Percentiles rank a stretch among this genome's conserved stretches.
Evolutionary conservation across 1,140 invertebrate genomes (phyloP).

Genomic region (Drosophila sturtevanti): DNA sequence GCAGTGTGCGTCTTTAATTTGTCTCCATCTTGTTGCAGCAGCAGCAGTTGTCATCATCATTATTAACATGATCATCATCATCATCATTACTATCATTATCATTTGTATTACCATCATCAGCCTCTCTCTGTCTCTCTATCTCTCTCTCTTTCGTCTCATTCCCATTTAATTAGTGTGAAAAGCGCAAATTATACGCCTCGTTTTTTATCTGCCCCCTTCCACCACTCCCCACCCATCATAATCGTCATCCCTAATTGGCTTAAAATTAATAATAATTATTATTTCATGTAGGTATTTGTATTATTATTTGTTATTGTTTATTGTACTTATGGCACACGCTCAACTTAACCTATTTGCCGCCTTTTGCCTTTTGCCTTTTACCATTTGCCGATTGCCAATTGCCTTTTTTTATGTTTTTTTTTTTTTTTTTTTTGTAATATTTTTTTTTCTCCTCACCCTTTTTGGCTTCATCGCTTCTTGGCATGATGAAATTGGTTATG

Average conservation of each 20-base stretch:
- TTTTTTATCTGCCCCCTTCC: conserved; percentile 25
- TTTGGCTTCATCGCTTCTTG: too few relatives aligned
- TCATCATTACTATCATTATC: background rate
- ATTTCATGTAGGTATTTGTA: conserved; percentile 55
- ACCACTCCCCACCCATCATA: background rate
- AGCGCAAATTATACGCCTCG: conserved; percentile 69
- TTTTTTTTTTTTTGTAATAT: too few relatives aligned
- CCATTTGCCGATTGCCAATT: too few relatives aligned
- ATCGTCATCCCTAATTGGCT: conserved; percentile 61
- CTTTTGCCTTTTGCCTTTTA: background rate
- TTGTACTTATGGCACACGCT: background rate
- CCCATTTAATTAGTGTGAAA: conserved; percentile 79
- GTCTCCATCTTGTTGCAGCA: conserved; percentile 10
- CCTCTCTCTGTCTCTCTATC: too few relatives aligned
- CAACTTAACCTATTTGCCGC: conserved; percentile 10
- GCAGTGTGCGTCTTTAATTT: conserved; percentile 64
- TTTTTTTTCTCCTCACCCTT: too few relatives aligned
- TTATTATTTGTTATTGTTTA: conserved; percentile 25
- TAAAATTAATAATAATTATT: conserved; percentile 71
- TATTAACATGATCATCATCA: background rate
- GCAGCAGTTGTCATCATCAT: conserved; percentile 35
- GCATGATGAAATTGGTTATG: conserved; percentile 54
- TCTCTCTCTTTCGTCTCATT: conserved; percentile 43
- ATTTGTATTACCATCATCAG: background rate
- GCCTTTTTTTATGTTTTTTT: too few relatives aligned